phyloP scores from a whole-genome alignment of 2,888 invertebrate species.

The Antitype chi region DNA sequence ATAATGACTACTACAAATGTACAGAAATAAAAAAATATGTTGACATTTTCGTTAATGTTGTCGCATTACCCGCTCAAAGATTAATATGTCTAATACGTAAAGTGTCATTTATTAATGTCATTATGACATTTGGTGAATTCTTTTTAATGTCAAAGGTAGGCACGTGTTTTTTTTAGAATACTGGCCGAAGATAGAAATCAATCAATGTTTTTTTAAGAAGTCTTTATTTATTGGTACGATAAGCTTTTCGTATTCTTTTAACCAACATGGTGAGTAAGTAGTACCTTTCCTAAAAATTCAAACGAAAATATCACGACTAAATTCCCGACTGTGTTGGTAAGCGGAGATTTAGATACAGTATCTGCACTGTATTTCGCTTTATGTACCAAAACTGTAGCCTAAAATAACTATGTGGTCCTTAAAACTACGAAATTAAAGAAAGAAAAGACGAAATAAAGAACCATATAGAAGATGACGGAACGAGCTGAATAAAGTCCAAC shows the following conservation, averaged over 20 bases:
- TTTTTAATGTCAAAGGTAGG: conserved; percentile 10
- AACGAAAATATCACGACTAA: too few species aligned
- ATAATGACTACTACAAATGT: conserved; percentile 24
- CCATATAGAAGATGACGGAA: too few species aligned
- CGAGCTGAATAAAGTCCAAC: too few species aligned
- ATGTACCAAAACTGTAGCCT: too few species aligned
- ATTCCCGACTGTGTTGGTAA: too few species aligned
- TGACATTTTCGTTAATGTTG: conserved; percentile 51
- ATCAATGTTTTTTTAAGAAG: not conserved
- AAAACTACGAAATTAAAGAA: too few species aligned
- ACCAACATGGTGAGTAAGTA: not conserved
- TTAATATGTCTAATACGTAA: conserved; percentile 52
- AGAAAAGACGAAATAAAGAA: too few species aligned
- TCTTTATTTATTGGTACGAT: not conserved
- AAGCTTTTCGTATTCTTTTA: not conserved
- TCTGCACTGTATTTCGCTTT: too few species aligned
- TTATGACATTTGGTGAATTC: conserved; percentile 28
- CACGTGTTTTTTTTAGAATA: not conserved
- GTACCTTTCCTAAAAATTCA: too few species aligned
- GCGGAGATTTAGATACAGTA: too few species aligned
- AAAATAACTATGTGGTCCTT: too few species aligned
- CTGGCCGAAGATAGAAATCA: not conserved
- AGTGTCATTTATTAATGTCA: conserved; percentile 41
- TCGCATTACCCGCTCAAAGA: conserved; percentile 51
- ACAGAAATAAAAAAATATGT: conserved; percentile 35